Conservation (phyloP, 2,888 invertebrate species). For the Ellobium chinense region DNA sequence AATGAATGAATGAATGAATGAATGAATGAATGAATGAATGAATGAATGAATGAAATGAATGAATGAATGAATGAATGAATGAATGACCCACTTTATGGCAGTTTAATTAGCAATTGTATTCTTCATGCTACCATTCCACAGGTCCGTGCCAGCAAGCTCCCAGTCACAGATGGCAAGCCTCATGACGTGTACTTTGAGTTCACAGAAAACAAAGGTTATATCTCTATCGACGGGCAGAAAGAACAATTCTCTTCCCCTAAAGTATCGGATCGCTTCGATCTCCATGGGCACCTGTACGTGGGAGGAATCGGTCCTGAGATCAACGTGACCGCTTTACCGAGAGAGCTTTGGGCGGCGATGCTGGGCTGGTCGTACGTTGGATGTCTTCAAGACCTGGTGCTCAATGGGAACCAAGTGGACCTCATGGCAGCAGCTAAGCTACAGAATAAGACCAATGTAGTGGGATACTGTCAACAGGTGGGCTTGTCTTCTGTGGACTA, state of each 20-base stretch:
- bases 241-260: constrained; percentile 81
- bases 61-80: no score
- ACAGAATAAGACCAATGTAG: constrained; percentile 93
- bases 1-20: no score
- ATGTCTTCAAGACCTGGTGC: constrained; percentile 92
- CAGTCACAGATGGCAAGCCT: constrained; percentile 94
- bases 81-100: no score
- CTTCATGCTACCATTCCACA: background rate
- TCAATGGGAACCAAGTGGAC: constrained; percentile 93
- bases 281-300: constrained; percentile 93
- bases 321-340: constrained; percentile 87
- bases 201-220: constrained; percentile 90
- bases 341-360: constrained; percentile 94
- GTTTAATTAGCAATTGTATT: no score
- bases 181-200: constrained; percentile 91
- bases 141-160: constrained; percentile 84
- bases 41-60: no score
- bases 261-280: constrained; percentile 91
- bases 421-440: constrained; percentile 92
- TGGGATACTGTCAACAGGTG: constrained; percentile 88
- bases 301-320: constrained; percentile 84
- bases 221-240: constrained; percentile 88
- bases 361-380: constrained; percentile 95
- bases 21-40: no score
- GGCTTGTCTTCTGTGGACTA: no score